Conservation (phyloP, 2,113 vertebrate genomes). For the Athene cunicularia region DNA sequence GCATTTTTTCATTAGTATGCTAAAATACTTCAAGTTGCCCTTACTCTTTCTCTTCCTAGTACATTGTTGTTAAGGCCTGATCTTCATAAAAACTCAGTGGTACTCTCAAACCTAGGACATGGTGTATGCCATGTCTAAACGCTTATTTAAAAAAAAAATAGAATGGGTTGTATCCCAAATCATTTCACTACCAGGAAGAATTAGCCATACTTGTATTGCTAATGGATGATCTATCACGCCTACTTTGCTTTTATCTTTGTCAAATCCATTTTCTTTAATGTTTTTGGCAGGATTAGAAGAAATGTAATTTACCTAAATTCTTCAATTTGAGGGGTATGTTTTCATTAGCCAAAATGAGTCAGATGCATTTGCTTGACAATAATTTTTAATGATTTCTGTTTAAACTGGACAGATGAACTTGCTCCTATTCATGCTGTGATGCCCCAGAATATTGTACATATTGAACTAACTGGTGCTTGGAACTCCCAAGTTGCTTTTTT, state of each 20-base stretch:
- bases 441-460: not conserved
- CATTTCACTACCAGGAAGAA: slow-evolving; percentile 20
- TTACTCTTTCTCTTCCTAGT: not conserved
- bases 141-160: not conserved
- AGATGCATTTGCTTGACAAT: not conserved
- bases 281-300: slow-evolving; percentile 38
- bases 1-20: not conserved
- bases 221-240: not conserved
- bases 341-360: slow-evolving; percentile 26
- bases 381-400: not conserved
- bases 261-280: slow-evolving; percentile 32
- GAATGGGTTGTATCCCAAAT: not conserved
- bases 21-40: not conserved
- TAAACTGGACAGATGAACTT: not conserved
- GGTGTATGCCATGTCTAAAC: not conserved
- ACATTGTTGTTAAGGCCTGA: not conserved
- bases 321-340: not conserved
- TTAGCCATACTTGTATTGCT: not conserved
- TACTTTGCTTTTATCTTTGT: slow-evolving; percentile 4
- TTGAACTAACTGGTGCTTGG: not conserved
- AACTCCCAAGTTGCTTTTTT: rapidly evolving
- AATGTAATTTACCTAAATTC: not conserved
- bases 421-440: not conserved
- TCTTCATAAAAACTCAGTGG: not conserved
- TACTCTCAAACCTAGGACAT: not conserved